These are phyloP conservation scores for Tiaroga cobitis DNA, from an alignment of 2,797 vertebrate species.

Conservation along the genomic window DNA sequence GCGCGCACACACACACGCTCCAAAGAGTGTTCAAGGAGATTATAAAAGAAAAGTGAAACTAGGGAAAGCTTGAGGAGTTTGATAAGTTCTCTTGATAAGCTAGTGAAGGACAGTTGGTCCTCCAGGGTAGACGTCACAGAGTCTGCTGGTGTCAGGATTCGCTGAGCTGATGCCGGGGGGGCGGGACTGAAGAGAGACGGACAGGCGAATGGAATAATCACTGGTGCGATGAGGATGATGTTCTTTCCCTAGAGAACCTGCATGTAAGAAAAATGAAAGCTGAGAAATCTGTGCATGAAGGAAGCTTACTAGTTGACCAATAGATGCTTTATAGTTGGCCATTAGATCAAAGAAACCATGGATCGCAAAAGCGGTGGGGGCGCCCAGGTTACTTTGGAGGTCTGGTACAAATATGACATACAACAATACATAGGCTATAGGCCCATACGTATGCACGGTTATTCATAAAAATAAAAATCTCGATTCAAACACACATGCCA, in stretches of 20 bases:
- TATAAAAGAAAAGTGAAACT: slow-evolving; percentile 60
- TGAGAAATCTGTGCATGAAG: background rate
- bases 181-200: slow-evolving; percentile 67
- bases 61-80: slow-evolving; percentile 57
- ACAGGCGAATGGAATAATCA: slow-evolving; percentile 54
- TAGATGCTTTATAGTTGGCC: background rate
- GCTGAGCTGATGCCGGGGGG: slow-evolving; percentile 67
- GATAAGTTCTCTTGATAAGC: slow-evolving; percentile 72
- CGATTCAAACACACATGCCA: too few species aligned
- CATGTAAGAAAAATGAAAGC: slow-evolving; percentile 5
- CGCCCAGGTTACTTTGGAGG: too few species aligned
- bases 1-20: slow-evolving; percentile 25
- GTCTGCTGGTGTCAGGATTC: slow-evolving; percentile 61
- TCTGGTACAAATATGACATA: too few species aligned
- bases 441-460: too few species aligned
- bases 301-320: background rate
- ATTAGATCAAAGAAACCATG: background rate
- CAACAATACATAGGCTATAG: too few species aligned
- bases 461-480: background rate
- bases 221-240: slow-evolving; percentile 87
- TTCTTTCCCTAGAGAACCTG: slow-evolving; percentile 90
- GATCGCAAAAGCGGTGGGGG: too few species aligned
- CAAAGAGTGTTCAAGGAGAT: slow-evolving; percentile 34
- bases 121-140: slow-evolving; percentile 63
- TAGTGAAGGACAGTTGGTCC: slow-evolving; percentile 70